Base-by-base conservation (phyloP, 2,797 vertebrate genomes). In the Anguilla marmorata region DNA sequence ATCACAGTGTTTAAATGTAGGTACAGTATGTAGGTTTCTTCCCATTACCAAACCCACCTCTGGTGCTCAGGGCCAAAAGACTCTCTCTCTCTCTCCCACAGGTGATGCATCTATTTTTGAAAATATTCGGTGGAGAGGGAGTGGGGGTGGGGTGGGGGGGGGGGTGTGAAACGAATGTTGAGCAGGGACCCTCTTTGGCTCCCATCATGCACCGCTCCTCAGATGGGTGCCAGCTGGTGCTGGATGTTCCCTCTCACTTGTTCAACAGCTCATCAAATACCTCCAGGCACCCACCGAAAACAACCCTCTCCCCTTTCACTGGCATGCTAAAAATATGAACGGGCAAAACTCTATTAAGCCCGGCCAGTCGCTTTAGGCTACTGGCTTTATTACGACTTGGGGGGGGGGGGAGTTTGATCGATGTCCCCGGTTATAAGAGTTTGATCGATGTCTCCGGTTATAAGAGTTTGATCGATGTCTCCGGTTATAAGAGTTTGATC, bases 231-330 rank as follows among this genome's bases (percentile, higher is more conserved):
- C 76, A 80, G 76, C 76, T 80, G 41, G 41, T 45, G 76, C 41
- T 21, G 76, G 76, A 80, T 80, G 37, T 80, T 45, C 76, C 76
- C 41, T 80, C 76, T 41, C 74, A 21, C 74, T 48, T 19, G 16
- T 41, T 33, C 37, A 45, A 48, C 76, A 80, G 19, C 76, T 48
- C 41, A 80, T 80, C 37, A 80, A 48, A 80, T n/a, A 82, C 45
- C 79, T n/a, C 41, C 19, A 50, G 19, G 41, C 12, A 84, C 50
- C 27, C 52, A 56, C 27, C 3, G 27, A 84, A 84, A 84, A 84
- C 82, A 84, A 7, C 50, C 82, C 82, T 84, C 48, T 84, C 82
- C 82, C 82, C 52, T 84, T 56, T 30, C 82, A 54, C 24, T 84
- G 24, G 7, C 82, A 54, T 24, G 82, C 79, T 82, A 82, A 82